phyloP scores from a whole-genome alignment of 1,140 invertebrate genomes.

The Zaprionus inermis region DNA sequence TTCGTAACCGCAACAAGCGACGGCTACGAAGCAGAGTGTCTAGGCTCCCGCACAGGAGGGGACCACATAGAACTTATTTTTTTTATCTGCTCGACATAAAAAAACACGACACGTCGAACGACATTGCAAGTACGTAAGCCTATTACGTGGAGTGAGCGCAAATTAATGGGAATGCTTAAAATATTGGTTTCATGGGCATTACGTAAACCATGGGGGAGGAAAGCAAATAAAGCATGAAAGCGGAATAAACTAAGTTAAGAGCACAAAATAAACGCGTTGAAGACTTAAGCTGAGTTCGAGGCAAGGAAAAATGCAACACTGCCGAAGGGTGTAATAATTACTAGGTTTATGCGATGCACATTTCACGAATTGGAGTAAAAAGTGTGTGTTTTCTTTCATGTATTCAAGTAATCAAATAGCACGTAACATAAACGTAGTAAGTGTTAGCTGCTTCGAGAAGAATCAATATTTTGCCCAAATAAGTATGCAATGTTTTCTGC shows the following conservation, averaged over 20 bases:
- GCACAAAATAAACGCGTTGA: background rate
- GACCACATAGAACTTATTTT: background rate
- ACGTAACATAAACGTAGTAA: no score
- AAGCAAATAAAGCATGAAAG: background rate
- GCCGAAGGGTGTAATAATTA: no score
- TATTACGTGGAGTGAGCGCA: conserved; percentile 1
- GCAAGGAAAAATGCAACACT: no score
- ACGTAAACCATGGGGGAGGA: background rate
- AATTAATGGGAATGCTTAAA: conserved; percentile 3
- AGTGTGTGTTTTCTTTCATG: no score
- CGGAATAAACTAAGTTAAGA: background rate
- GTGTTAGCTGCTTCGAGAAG: no score
- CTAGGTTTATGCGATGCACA: no score
- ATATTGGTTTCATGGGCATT: conserved; percentile 2
- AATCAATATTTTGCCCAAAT: no score
- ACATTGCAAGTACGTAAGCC: background rate
- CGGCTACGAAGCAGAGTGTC: background rate
- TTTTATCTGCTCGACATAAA: background rate
- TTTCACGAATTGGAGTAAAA: no score
- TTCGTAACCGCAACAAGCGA: background rate
- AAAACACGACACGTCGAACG: background rate
- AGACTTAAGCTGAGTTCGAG: background rate
- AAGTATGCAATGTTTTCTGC: no score
- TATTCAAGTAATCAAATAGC: no score
- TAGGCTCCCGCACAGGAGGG: no score